phyloP scores from a whole-genome alignment of 1,140 invertebrate species.

The Drosophila sproati region DNA sequence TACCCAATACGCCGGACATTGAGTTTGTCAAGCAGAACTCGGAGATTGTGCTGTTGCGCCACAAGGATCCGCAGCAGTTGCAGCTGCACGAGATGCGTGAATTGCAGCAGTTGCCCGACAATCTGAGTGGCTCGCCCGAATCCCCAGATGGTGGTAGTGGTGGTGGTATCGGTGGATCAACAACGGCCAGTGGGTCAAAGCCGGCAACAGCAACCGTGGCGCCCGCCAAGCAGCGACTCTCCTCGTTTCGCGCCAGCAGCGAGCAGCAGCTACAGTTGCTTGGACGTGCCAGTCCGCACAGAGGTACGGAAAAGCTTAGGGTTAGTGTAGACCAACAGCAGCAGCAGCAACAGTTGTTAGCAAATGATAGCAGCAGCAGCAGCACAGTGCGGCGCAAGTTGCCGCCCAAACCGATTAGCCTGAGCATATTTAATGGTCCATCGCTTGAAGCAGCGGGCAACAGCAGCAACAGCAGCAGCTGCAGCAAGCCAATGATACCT shows the following conservation, averaged over 20 bases:
- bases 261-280: conserved; percentile 80
- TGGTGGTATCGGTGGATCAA: background rate
- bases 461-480: conserved; percentile 18
- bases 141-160: conserved; percentile 46
- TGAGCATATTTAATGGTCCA: conserved; percentile 73
- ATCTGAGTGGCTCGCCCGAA: conserved; percentile 62
- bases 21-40: conserved; percentile 84
- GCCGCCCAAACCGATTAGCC: conserved; percentile 71
- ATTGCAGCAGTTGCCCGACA: conserved; percentile 72
- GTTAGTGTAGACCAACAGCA: conserved; percentile 50
- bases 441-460: conserved; percentile 24
- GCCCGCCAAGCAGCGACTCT: conserved; percentile 82
- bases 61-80: conserved; percentile 75
- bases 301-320: conserved; percentile 70
- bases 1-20: conserved; percentile 80
- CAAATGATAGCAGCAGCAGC: conserved; percentile 37
- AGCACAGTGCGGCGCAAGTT: conserved; percentile 59
- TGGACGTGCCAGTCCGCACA: conserved; percentile 70
- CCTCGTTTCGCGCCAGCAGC: conserved; percentile 79
- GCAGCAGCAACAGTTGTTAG: conserved; percentile 37
- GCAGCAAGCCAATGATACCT: conserved; percentile 60
- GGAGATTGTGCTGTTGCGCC: conserved; percentile 80
- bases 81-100: conserved; percentile 77
- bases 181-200: conserved; percentile 17
- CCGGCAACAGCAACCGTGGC: conserved; percentile 77